Evolutionary conservation across 2,888 invertebrate species (phyloP), one percentile per base, ranked within the genome.

Genomic region (Ormyrus thymus): DNA sequence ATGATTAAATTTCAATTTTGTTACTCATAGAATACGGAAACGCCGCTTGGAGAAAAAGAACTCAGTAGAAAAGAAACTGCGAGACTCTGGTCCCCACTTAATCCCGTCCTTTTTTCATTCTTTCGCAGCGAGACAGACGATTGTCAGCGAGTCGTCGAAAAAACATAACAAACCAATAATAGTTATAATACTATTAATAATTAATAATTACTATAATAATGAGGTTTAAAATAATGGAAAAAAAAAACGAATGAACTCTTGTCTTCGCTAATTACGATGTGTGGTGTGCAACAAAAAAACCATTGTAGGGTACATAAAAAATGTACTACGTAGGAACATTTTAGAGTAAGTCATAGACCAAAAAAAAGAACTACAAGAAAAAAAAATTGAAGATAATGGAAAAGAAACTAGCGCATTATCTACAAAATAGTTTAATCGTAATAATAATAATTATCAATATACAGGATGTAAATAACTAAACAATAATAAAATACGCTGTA

Each of bases 361-460:
- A 74, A 55, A 59, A 65, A 29, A 29, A n/a, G n/a, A 66, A 5
- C 11, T 55, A 15, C n/a, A 76, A 29, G 7, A 65, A 68, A 75
- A 55, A 50, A 70, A 73, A 53, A 64, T 11, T n/a, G 53, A 61
- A 56, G 55, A 81, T 66, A 75, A 65, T 64, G 81, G 81, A 83
- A 78, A 82, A 84, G 78, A 82, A 73, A 84, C 79, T 84, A 82
- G 79, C 82, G 83, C 84, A 86, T 86, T 90, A 90, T 90, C 90
- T 90, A 90, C 89, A 90, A 89, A 90, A 89, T 90, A 89, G 86
- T 89, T 89, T 89, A 90, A 90, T 89, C 86, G 84, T 89, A 89
- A 87, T 88, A 87, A 86, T 87, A 87, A 86, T 87, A 86, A 87
- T 88, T 88, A 81, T 79, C 69, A 81, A 89, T 89, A 90, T 90